Base-by-base conservation (phyloP, 2,113 vertebrate species). In the Chaetorhynchus papuensis region DNA sequence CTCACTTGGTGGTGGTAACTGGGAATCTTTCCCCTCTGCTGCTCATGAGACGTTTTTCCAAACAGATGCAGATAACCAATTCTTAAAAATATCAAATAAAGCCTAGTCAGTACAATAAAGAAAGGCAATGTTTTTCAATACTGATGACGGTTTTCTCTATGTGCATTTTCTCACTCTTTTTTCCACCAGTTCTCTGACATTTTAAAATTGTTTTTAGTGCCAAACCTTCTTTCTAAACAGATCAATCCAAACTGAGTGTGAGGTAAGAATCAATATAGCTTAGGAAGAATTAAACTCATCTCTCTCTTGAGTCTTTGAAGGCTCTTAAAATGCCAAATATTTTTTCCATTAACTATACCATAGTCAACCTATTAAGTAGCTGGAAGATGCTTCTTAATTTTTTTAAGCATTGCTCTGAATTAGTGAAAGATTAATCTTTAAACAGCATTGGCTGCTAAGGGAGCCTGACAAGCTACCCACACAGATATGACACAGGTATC, bases 161-260 rank as follows among this genome's bases (percentile, higher is more conserved):
- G 47, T 64, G 47, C 50, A 37, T 95, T 94, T 91, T 90, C 72
- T 68, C 68, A 22, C 19, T 92, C 17, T 50, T 81, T 79, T 89
- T 57, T 56, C 39, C 45, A 85, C 60, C 8, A 8, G 37, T 88
- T 90, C 60, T 96, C 72, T 94, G 78, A 94, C 85, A 76, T 97
- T 96, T 97, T 91, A 2, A 90, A 97, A 95, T 95, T 93, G 57
- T 95, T 77, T 81, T 70, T 68, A 83, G 44, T 83, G 84, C 56
- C 89, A 95, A 97, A 57, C 52, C 57, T 70, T 91, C 80, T 76
- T 95, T 94, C 89, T 90, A 96, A 93, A 93, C 65, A 95, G 93
- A 97, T 97, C 77, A 97, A 44, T 97, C 83, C 87, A 89, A 96
- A 52, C 79, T 75, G 35, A 85, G 69, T 3, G 2, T 52, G 76